phyloP scores from a whole-genome alignment of 2,797 vertebrate genomes.

The Anolis apletophallus region DNA sequence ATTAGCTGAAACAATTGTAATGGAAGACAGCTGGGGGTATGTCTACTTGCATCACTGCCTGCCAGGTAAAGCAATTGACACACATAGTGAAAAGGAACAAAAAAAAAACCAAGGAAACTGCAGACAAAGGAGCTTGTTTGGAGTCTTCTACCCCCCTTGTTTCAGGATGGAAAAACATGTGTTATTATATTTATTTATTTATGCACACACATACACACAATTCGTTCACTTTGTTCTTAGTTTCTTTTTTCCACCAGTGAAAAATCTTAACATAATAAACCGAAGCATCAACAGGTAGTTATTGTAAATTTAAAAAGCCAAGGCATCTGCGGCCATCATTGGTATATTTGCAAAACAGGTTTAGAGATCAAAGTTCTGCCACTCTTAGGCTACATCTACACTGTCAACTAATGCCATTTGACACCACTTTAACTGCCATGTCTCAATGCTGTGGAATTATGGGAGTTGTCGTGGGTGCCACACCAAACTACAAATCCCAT shows the following conservation, averaged over 20 bases:
- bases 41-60: slow-evolving; percentile 3
- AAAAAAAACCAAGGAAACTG: background rate
- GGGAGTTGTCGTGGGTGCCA: too few species aligned
- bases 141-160: background rate
- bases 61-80: slow-evolving; percentile 49
- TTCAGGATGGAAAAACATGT: too few species aligned
- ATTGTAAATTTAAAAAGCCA: background rate
- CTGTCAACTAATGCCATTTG: too few species aligned
- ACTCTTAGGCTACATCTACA: too few species aligned
- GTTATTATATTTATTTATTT: background rate
- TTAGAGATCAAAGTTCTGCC: background rate
- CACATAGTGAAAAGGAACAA: background rate
- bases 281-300: background rate
- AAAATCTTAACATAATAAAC: too few species aligned
- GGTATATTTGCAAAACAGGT: background rate
- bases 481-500: too few species aligned
- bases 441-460: too few species aligned
- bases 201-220: too few species aligned
- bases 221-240: background rate
- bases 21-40: slow-evolving; percentile 12
- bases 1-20: slow-evolving; percentile 46
- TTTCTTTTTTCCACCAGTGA: accelerated
- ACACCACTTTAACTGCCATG: too few species aligned
- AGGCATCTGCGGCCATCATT: background rate
- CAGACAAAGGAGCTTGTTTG: slow-evolving; percentile 6